A percentile compares a stretch with the other conserved stretches of the same genome.
phyloP scores from a whole-genome alignment of 2,888 invertebrate genomes.

The Brachycybe producta region DNA sequence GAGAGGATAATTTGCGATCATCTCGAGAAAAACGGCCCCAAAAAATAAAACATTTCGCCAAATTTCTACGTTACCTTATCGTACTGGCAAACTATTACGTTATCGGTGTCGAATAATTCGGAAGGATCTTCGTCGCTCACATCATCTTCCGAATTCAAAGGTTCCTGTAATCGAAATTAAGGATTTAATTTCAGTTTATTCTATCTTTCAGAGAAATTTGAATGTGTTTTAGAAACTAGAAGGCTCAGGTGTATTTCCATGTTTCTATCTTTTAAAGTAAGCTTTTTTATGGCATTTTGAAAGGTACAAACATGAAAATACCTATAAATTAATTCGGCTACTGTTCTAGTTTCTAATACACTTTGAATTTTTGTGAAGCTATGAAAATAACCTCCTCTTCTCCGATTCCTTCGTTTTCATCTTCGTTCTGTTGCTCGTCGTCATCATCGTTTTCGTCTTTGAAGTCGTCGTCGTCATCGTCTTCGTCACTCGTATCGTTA shows the following conservation, averaged over 20 bases:
- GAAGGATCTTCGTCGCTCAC: slow-evolving; percentile 76
- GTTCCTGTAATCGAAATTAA: slow-evolving; percentile 49
- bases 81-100: slow-evolving; percentile 98
- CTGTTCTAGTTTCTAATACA: too few relatives aligned
- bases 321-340: too few relatives aligned
- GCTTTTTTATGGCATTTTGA: too few relatives aligned
- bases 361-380: too few relatives aligned
- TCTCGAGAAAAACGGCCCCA: not conserved
- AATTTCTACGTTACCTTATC: slow-evolving; percentile 59
- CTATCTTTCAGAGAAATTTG: not conserved
- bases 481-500: slow-evolving; percentile 41
- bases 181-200: not conserved
- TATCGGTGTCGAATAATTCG: slow-evolving; percentile 96
- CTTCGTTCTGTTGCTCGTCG: slow-evolving; percentile 64
- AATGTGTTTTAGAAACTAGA: too few relatives aligned
- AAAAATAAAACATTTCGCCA: not conserved
- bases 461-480: slow-evolving; percentile 64
- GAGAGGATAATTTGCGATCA: not conserved
- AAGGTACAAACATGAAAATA: too few relatives aligned
- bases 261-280: too few relatives aligned
- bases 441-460: slow-evolving; percentile 48
- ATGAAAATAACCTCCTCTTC: slow-evolving; percentile 26
- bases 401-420: slow-evolving; percentile 47
- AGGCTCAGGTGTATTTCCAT: too few relatives aligned
- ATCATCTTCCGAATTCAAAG: slow-evolving; percentile 91